Percentiles rank a stretch among this genome's conserved stretches.
These are phyloP conservation scores for Ctenoplectra terminalis DNA, from an alignment of 1,140 invertebrate genomes.

Conservation along the genomic window DNA sequence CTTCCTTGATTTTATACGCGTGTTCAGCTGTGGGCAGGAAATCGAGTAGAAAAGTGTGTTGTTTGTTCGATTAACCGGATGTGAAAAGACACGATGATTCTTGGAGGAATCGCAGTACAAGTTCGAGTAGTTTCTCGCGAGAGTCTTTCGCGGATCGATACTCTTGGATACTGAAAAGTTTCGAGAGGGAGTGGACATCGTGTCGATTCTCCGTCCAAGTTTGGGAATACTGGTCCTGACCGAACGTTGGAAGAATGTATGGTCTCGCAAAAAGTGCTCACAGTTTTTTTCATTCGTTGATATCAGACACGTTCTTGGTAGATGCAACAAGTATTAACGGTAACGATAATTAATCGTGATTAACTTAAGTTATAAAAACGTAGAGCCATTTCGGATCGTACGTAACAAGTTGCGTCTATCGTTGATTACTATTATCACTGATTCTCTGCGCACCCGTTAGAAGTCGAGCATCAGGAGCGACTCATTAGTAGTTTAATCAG, in stretches of 20 bases:
- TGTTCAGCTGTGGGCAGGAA: not conserved
- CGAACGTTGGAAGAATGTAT: not conserved
- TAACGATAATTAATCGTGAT: not conserved
- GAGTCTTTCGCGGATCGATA: constrained; percentile 54
- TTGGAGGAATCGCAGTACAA: constrained; percentile 27
- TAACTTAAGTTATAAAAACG: not conserved
- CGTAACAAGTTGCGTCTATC: not conserved
- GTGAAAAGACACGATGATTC: not conserved
- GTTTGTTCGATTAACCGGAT: constrained; percentile 11
- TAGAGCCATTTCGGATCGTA: no score
- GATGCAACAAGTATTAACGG: not conserved
- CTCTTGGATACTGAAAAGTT: constrained; percentile 13
- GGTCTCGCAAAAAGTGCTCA: not conserved
- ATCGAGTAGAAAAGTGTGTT: not conserved
- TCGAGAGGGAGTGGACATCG: not conserved
- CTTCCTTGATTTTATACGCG: not conserved
- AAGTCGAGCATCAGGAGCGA: not conserved
- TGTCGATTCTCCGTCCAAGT: not conserved
- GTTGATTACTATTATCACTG: not conserved
- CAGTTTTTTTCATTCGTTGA: not conserved
- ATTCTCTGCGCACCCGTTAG: constrained; percentile 1
- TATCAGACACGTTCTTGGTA: no score
- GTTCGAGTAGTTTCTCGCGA: constrained; percentile 34
- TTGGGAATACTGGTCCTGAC: not conserved
- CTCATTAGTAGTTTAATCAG: constrained; percentile 2